These are phyloP conservation scores for Oenanthe oenanthe DNA, from an alignment of 2,113 vertebrate species.

Conservation along the genomic window DNA sequence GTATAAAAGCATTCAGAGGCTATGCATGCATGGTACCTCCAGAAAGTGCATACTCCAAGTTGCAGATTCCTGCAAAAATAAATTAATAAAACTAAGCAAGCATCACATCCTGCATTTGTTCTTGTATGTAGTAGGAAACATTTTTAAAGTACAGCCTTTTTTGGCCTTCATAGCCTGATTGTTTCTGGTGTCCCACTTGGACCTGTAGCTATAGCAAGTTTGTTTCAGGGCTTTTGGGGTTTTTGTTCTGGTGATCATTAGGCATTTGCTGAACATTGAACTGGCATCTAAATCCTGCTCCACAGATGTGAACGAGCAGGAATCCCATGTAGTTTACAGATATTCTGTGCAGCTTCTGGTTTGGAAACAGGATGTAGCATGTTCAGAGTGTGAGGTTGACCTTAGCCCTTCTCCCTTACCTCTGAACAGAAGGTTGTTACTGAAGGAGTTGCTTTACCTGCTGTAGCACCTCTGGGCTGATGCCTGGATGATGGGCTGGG, in stretches of 20 bases:
- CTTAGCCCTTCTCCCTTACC: neutral
- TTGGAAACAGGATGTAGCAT: rapidly evolving
- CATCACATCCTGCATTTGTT: constrained; percentile 73
- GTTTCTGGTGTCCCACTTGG: neutral
- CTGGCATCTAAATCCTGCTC: neutral
- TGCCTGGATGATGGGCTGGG: neutral
- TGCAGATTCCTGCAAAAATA: constrained; percentile 76
- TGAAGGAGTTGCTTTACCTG: neutral
- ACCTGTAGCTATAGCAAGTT: neutral
- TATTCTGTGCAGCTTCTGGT: neutral
- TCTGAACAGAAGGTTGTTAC: neutral
- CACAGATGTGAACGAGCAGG: neutral
- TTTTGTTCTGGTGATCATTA: neutral
- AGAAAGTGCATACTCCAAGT: constrained; percentile 72
- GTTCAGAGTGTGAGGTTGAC: neutral
- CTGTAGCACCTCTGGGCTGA: neutral
- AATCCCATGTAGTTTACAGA: neutral
- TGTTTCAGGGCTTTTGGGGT: neutral
- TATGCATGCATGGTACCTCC: constrained; percentile 79
- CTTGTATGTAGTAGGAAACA: constrained; percentile 65
- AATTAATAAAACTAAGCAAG: constrained; percentile 79
- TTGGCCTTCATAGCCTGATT: neutral
- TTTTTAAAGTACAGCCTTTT: neutral
- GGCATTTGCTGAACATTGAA: neutral
- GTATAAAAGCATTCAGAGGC: constrained; percentile 80